These are phyloP conservation scores for Penaeus vannamei DNA, from an alignment of 1,140 invertebrate genomes.

Conservation along the genomic window DNA sequence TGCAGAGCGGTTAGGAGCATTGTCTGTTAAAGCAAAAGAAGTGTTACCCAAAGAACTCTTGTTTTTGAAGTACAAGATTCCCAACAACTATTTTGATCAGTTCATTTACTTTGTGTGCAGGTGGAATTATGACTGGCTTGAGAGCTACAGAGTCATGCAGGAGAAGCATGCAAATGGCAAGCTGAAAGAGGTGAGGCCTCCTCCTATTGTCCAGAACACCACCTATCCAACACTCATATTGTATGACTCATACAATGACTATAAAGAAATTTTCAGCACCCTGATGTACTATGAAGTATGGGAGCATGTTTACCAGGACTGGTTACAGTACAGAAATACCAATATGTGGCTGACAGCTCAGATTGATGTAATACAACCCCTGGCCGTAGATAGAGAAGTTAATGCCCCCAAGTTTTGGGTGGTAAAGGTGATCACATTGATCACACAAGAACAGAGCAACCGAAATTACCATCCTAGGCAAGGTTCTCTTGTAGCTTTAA, in stretches of 20 bases:
- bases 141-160: conserved; percentile 43
- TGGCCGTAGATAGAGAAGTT: conserved; percentile 17
- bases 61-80: conserved; percentile 40
- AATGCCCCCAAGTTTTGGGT: conserved; percentile 48
- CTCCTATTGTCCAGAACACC: conserved; percentile 45
- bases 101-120: conserved; percentile 59
- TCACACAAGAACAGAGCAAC: conserved; percentile 50
- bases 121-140: conserved; percentile 68
- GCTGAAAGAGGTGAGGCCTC: conserved; percentile 32
- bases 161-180: conserved; percentile 33
- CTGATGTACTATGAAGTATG: conserved; percentile 64
- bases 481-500: conserved; percentile 61
- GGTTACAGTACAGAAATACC: conserved; percentile 45
- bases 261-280: conserved; percentile 60
- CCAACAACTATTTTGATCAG: conserved; percentile 44
- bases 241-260: conserved; percentile 62
- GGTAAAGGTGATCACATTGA: conserved; percentile 54
- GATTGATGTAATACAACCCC: conserved; percentile 43
- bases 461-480: conserved; percentile 39
- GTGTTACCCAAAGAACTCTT: conserved; percentile 43
- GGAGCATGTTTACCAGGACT: conserved; percentile 64
- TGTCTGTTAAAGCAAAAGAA: conserved; percentile 47
- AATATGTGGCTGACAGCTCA: conserved; percentile 46
- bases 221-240: conserved; percentile 64
- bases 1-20: conserved; percentile 30